Evolutionary conservation across 2,888 invertebrate genomes (phyloP), one percentile per base, ranked within the genome.

Genomic region (Biston stratarius): DNA sequence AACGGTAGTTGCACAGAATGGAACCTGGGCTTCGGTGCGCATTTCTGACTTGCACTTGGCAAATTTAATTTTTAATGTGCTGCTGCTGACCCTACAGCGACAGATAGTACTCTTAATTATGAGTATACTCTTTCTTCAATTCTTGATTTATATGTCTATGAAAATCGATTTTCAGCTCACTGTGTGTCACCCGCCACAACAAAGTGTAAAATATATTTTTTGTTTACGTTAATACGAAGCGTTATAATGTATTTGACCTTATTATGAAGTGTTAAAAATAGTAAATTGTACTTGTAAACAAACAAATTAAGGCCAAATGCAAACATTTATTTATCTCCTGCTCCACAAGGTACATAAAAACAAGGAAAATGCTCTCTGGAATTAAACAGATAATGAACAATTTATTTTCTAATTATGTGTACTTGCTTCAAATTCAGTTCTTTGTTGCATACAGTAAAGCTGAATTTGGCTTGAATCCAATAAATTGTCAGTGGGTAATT

Each of bases 231-330:
- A 24, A 33, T 12, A 44, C 42, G 9, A 12, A 42, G 34, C 12
- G 5, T 51, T 51, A 44, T 38, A 15, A 38, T 38, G 44, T n/a
- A 33, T 55, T 44, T 44, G 42, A 55, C 55, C 44, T 55, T 55
- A 24, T 42, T 40, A 52, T 51, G 51, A 38, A 38, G 52, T 38
- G 42, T 24, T 42, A 55, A 55, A 55, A 55, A 55, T 55, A 55
- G 55, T 24, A 42, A 55, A 55, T 24, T 42, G 42, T 44, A 44
- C 42, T 44, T n/a, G 55, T 55, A 55, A 55, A 55, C 55, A 55
- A 55, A 55, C 42, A 42, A 55, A 55, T 55, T 55, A 55, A 55
- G 55, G 55, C 55, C 55, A 55, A 55, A 53, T 53, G 52, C 38
- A 53, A 15, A 55, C 42, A 33, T 55, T 55, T 40, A 40, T n/a